Percentiles rank a stretch among this genome's conserved stretches.
Evolutionary conservation across 2,888 invertebrate species (phyloP).

Genomic region (Drosophila meridionalis): DNA sequence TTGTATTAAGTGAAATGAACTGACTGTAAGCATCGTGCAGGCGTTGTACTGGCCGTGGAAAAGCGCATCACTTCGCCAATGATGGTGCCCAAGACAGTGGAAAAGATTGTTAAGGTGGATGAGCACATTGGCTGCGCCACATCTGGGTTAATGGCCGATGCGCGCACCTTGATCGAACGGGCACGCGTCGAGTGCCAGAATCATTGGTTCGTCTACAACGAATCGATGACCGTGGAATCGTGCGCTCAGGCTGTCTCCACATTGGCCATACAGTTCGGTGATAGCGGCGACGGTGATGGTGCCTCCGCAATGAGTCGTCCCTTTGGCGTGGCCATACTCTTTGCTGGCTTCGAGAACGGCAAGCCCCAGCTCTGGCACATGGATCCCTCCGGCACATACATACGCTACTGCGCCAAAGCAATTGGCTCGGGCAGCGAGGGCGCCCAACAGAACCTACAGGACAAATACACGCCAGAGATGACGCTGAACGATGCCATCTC

Average conservation of each 20-base stretch:
- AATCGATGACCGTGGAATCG: conserved; percentile 98
- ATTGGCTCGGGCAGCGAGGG: conserved; percentile 99
- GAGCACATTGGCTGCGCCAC: conserved; percentile 98
- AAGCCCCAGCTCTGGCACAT: conserved; percentile 98
- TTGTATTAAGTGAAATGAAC: no score
- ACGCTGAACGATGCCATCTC: conserved; percentile 96
- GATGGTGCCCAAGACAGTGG: conserved; percentile 98
- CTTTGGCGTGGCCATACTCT: conserved; percentile 99
- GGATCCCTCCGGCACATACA: conserved; percentile 99
- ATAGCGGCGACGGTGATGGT: conserved; percentile 98
- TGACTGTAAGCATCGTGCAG: conserved; percentile 44
- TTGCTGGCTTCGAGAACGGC: conserved; percentile 96
- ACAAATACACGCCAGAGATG: conserved; percentile 93
- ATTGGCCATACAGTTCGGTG: conserved; percentile 99
- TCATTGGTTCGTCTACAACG: conserved; percentile 99
- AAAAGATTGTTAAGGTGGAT: conserved; percentile 99
- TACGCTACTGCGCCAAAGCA: conserved; percentile 99
- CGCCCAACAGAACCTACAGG: conserved; percentile 96
- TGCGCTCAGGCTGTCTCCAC: conserved; percentile 99
- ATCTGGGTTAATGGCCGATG: conserved; percentile 99
- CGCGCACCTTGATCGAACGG: conserved; percentile 95
- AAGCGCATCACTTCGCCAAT: conserved; percentile 98
- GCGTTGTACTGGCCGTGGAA: conserved; percentile 98
- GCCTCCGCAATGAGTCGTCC: conserved; percentile 98
- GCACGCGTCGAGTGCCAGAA: conserved; percentile 99